A percentile compares a stretch with the other conserved stretches of the same genome.
Conservation (phyloP, 2,888 invertebrate genomes). For the Drosophila limbata region DNA sequence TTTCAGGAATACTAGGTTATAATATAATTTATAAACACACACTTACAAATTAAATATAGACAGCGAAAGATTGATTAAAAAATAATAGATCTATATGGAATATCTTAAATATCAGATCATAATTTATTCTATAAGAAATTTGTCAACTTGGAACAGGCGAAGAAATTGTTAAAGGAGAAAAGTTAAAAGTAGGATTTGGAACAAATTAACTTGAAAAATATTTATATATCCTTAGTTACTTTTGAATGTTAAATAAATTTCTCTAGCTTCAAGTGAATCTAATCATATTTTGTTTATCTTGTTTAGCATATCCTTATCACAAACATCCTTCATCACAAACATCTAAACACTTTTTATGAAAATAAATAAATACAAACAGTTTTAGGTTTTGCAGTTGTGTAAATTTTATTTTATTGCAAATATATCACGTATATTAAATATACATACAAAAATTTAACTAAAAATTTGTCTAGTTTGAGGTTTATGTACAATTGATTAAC, state of each 20-base stretch:
- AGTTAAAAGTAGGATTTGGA: too few relatives aligned
- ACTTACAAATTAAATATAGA: too few relatives aligned
- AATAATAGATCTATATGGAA: too few relatives aligned
- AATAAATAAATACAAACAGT: neutral
- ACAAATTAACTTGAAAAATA: neutral
- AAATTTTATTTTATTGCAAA: conserved; percentile 67
- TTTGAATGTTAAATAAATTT: too few relatives aligned
- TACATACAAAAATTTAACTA: conserved; percentile 37
- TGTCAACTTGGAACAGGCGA: too few relatives aligned
- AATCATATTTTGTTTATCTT: too few relatives aligned
- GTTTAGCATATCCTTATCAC: too few relatives aligned
- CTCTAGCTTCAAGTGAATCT: too few relatives aligned
- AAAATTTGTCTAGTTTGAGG: conserved; percentile 39
- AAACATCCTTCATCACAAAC: neutral
- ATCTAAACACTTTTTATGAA: neutral
- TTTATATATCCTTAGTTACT: neutral
- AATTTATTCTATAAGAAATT: neutral
- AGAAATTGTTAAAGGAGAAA: too few relatives aligned
- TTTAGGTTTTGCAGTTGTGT: conserved; percentile 12
- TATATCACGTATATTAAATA: conserved; percentile 69
- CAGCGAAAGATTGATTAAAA: too few relatives aligned
- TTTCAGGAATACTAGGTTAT: neutral
- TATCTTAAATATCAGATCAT: too few relatives aligned
- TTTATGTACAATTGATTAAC: conserved; percentile 50
- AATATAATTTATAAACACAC: too few relatives aligned